Evolutionary conservation across 2,113 vertebrate genomes (phyloP).

Genomic region (Smithornis capensis): DNA sequence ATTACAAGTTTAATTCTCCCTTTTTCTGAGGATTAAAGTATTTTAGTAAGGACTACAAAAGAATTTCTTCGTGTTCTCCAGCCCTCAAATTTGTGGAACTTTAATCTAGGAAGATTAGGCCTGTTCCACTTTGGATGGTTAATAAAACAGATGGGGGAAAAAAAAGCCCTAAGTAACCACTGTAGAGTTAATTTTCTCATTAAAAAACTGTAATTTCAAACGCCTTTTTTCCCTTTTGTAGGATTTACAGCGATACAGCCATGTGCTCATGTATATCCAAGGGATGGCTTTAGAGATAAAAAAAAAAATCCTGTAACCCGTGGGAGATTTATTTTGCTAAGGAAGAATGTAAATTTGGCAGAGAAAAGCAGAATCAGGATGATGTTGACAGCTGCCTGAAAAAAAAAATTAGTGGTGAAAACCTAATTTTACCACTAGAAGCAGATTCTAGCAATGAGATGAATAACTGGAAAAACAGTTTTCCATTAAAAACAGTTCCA

Average conservation of each 20-base stretch:
- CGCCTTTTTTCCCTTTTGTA: background rate
- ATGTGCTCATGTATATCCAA: background rate
- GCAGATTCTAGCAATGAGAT: background rate
- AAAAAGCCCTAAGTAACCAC: background rate
- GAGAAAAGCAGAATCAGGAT: background rate
- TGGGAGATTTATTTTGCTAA: conserved; percentile 26
- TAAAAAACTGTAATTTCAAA: conserved; percentile 5
- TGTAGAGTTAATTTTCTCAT: conserved; percentile 28
- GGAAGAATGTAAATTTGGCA: background rate
- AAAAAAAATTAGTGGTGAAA: background rate
- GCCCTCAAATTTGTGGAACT: background rate
- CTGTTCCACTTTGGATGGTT: background rate
- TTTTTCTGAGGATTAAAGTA: background rate
- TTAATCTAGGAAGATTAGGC: background rate
- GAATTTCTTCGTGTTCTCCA: background rate
- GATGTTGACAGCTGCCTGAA: conserved; percentile 10
- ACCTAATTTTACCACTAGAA: conserved; percentile 32
- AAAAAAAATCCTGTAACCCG: background rate
- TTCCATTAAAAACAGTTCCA: conserved; percentile 3
- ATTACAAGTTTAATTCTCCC: background rate
- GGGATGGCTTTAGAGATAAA: background rate
- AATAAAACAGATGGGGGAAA: background rate
- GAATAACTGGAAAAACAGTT: background rate
- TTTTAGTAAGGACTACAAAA: background rate
- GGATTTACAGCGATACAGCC: background rate